These are phyloP conservation scores for Lacerta agilis DNA, from an alignment of 2,797 vertebrate species.

Conservation along the genomic window DNA sequence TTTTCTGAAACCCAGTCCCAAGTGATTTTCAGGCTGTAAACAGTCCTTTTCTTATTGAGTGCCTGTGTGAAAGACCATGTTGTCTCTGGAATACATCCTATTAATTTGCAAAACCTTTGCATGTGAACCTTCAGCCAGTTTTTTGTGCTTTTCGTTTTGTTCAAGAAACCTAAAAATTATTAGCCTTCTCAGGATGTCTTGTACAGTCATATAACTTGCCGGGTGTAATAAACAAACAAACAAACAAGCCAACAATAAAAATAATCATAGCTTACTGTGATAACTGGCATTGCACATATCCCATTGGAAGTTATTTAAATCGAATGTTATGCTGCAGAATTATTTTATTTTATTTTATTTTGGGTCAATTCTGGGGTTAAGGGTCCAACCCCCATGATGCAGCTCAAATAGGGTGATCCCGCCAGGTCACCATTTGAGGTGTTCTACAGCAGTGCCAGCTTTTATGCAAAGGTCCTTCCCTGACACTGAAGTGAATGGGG, in stretches of 20 bases:
- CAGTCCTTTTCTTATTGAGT: slow-evolving; percentile 73
- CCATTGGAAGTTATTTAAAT: slow-evolving; percentile 61
- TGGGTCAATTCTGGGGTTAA: too few species aligned
- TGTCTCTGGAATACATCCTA: slow-evolving; percentile 75
- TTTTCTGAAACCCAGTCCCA: slow-evolving; percentile 72
- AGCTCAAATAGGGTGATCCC: too few species aligned
- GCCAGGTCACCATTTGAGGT: too few species aligned
- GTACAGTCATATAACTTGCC: slow-evolving; percentile 45
- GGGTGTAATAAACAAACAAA: slow-evolving; percentile 37
- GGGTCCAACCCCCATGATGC: too few species aligned
- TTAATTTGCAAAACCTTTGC: slow-evolving; percentile 72
- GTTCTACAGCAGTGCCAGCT: too few species aligned
- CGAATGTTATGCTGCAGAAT: slow-evolving; percentile 43
- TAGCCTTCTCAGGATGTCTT: slow-evolving; percentile 51
- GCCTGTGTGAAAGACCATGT: slow-evolving; percentile 62
- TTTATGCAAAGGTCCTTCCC: not conserved
- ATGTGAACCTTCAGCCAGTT: slow-evolving; percentile 67
- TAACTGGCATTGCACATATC: slow-evolving; percentile 56
- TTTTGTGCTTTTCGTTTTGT: accelerated
- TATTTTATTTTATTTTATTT: slow-evolving; percentile 65
- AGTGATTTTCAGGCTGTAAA: slow-evolving; percentile 76
- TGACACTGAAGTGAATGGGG: not conserved
- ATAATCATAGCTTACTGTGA: slow-evolving; percentile 54
- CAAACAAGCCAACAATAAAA: slow-evolving; percentile 34
- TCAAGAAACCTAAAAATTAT: slow-evolving; percentile 63